phyloP scores from a whole-genome alignment of 53 echinoderm and acorn worm species.

The Henricia sp. region DNA sequence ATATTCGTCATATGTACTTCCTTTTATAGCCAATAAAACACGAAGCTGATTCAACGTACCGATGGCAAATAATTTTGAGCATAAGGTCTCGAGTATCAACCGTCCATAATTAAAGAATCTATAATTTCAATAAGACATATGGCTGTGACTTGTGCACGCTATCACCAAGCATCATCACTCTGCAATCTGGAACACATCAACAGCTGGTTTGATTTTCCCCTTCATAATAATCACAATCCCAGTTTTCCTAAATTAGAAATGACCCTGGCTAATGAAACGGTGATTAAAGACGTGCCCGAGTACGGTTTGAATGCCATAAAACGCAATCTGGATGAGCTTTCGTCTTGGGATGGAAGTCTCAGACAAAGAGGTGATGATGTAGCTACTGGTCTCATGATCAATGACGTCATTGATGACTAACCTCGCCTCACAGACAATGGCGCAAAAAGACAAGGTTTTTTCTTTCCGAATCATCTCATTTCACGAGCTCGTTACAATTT shows the following conservation, averaged over 20 bases:
- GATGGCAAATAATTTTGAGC: too few species aligned
- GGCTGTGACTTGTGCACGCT: not conserved
- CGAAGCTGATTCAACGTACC: too few species aligned
- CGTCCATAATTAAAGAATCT: too few species aligned
- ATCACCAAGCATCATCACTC: not conserved
- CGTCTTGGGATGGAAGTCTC: not conserved
- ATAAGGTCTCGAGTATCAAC: too few species aligned
- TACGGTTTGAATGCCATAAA: not conserved
- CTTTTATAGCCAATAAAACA: too few species aligned
- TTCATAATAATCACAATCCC: not conserved
- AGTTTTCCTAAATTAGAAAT: slow-evolving; percentile 12
- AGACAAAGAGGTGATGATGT: not conserved
- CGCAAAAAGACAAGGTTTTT: not conserved
- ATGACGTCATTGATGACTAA: not conserved
- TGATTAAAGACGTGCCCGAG: not conserved
- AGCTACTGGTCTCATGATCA: not conserved
- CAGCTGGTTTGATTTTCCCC: slow-evolving; percentile 15
- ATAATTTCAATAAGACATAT: too few species aligned
- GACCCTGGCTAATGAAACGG: not conserved
- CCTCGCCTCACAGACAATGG: not conserved
- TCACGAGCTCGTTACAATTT: too few species aligned
- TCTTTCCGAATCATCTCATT: not conserved
- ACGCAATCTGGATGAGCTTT: not conserved
- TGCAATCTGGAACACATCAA: not conserved
- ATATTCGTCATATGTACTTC: too few species aligned